Evolutionary conservation across 2,888 invertebrate genomes (phyloP).

Genomic region (Agriopis marginaria): DNA sequence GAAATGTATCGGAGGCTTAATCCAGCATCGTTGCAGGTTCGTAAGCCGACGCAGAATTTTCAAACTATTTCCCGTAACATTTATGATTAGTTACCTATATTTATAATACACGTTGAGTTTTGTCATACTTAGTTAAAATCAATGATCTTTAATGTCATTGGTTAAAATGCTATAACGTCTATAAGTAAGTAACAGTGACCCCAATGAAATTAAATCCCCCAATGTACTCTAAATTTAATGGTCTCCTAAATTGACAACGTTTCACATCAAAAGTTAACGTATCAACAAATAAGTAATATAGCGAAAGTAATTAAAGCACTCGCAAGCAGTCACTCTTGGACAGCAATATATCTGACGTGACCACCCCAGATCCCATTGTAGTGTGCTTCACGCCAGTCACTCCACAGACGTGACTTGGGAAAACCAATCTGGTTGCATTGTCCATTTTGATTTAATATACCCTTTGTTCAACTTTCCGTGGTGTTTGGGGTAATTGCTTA

Average conservation of each 20-base stretch:
- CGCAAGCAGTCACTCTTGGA: slow-evolving; percentile 62
- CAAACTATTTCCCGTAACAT: too few relatives aligned
- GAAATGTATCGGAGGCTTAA: too few relatives aligned
- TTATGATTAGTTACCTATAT: too few relatives aligned
- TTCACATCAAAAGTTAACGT: slow-evolving; percentile 11
- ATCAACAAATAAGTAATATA: slow-evolving; percentile 38
- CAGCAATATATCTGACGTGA: slow-evolving; percentile 71
- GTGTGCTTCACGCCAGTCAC: slow-evolving; percentile 75
- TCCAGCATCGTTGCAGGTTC: too few relatives aligned
- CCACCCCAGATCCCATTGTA: slow-evolving; percentile 74
- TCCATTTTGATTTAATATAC: slow-evolving; percentile 66
- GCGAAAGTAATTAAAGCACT: slow-evolving; percentile 71
- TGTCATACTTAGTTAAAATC: too few relatives aligned
- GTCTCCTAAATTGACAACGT: slow-evolving; percentile 41
- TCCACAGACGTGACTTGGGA: slow-evolving; percentile 67
- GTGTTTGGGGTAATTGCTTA: slow-evolving; percentile 39
- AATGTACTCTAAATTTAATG: slow-evolving; percentile 44
- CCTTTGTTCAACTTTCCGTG: slow-evolving; percentile 60
- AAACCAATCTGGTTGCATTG: slow-evolving; percentile 65
- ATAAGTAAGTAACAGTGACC: neutral
- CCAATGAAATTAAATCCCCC: slow-evolving; percentile 7
- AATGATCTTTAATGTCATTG: too few relatives aligned
- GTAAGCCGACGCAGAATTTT: too few relatives aligned
- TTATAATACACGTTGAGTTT: too few relatives aligned
- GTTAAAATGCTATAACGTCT: too few relatives aligned